Evolutionary conservation across 2,113 vertebrate species (phyloP), one percentile per base, ranked within the genome.

Genomic region (Benitochromis conjunctus): DNA sequence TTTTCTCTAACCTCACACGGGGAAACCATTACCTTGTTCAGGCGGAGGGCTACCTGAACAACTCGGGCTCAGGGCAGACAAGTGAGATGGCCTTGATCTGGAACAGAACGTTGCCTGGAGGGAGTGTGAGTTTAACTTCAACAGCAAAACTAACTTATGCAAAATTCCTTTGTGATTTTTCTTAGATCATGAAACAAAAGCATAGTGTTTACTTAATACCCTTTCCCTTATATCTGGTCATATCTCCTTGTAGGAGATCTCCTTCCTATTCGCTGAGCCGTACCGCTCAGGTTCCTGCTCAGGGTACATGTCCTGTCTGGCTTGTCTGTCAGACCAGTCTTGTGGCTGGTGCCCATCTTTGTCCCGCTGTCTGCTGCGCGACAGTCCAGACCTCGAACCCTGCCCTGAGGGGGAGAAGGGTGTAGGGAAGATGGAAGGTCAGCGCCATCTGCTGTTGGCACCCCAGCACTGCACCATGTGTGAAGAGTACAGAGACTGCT

Each of bases 261-360:
- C 97, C 57, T 98, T 98, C 94, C 95, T 98, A 58, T 98, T 98
- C 92, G 80, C 97, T 95, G 98, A 98, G 92, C 98, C 98, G 1
- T 97, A 96, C 90, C 97, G 97, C 31, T 98, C 97, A 0, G 96
- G 94, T 1, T 95, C 95, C 57, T 98, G 98, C 4, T 31, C 93
- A 9, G 92, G 92, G 1, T 97, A 98, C 92, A 95, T 92, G 82
- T 98, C 97, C 7, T 98, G 98, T 88, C 94, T 96, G 90, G 97
- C 97, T 48, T 98, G 98, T 90, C 91, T 98, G 53, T 97, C 98
- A 0, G 98, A 98, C 90, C 98, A 98, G 94, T 97, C 97, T 36
- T 98, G 98, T 1, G 97, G 98, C 89, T 98, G 98, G 98, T 98
- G 98, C 88, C 93, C 96, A 0, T 94, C 95, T 41, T 84, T 95